Base-by-base conservation (phyloP, 1,140 invertebrate genomes). In the Lordiphosa stackelbergi region DNA sequence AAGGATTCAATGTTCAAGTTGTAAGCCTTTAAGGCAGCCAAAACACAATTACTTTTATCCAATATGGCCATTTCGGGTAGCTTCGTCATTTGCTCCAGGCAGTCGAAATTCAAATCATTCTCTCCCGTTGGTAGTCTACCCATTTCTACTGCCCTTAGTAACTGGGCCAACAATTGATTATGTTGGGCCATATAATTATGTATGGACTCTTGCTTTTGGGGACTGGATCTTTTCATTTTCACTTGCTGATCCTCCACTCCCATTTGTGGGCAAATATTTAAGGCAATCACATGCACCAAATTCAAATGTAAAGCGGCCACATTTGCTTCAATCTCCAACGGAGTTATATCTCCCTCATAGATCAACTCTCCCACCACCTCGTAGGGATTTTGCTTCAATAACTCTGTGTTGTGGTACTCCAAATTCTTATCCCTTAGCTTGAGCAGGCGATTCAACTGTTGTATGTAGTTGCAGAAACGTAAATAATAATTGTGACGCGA, bases 131-230 rank as follows among this genome's bases (percentile, higher is more conserved):
- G 42, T 0, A 83, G 12, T 7, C 48, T 61, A 65, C 81, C 54
- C 9, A 60, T 31, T 52, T 91, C 87, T 12, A 92, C 88, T 36
- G 88, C 88, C 54, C 89, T 88, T 12, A 91, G 66, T 3, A 92
- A 77, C 63, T 90, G 90, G 2, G 90, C 90, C 13, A 92, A 58
- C 1, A 92, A 47, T 89, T 89, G 90, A 64, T 91, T 91, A 47
- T 91, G 88, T 34, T 88, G 88, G 46, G 89, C 86, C 4, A 92
- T 87, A 52, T 92, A 92, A 47, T 88, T 89, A 19, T 92, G 81
- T 5, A 91, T 77, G 47, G 71, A 68, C 22, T 35, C 2, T 31
- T 31, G 6, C 7, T 36, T 37, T 9, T 5, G 13, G 5, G 34
- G 28, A 11, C 56, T 31, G 0, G 28, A 7, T 31, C 28, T 31